Evolutionary conservation across 2,888 invertebrate genomes (phyloP).

Genomic region (Yponomeuta plumbellus): DNA sequence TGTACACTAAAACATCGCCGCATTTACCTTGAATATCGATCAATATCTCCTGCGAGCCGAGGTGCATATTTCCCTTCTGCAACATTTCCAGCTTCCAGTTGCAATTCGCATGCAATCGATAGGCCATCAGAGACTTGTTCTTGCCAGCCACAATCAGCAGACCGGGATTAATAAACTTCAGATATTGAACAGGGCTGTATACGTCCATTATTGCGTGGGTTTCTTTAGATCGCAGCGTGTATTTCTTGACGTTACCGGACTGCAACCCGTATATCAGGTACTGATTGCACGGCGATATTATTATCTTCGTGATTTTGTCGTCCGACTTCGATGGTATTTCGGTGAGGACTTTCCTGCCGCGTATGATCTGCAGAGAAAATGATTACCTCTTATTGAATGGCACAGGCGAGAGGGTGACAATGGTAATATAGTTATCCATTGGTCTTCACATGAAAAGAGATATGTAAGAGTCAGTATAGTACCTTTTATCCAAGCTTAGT

Average conservation of each 20-base stretch:
- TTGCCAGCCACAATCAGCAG: conserved; percentile 60
- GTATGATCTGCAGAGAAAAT: conserved; percentile 49
- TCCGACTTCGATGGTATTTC: conserved; percentile 58
- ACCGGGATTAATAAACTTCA: conserved; percentile 51
- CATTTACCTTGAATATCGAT: conserved; percentile 58
- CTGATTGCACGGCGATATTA: conserved; percentile 68
- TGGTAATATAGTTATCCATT: too few species aligned
- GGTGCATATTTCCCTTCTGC: conserved; percentile 49
- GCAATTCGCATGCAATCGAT: conserved; percentile 36
- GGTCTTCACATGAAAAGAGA: too few species aligned
- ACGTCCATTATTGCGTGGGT: conserved; percentile 53
- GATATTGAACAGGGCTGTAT: conserved; percentile 55
- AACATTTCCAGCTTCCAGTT: conserved; percentile 61
- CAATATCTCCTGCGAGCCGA: conserved; percentile 67
- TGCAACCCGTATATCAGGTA: conserved; percentile 68
- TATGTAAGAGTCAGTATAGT: too few species aligned
- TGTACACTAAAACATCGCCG: not conserved
- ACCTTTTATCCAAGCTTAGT: too few species aligned
- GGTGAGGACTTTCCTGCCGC: conserved; percentile 58
- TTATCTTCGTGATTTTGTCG: conserved; percentile 62
- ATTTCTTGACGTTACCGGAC: conserved; percentile 60
- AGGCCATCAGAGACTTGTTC: conserved; percentile 61
- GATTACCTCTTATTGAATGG: too few species aligned
- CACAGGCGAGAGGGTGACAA: too few species aligned
- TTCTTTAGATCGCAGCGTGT: conserved; percentile 53